A percentile compares a stretch with the other conserved stretches of the same genome.
These are phyloP conservation scores for Acropora tenuis DNA, from an alignment of 64 coral and sea anemone species.

Conservation along the genomic window DNA sequence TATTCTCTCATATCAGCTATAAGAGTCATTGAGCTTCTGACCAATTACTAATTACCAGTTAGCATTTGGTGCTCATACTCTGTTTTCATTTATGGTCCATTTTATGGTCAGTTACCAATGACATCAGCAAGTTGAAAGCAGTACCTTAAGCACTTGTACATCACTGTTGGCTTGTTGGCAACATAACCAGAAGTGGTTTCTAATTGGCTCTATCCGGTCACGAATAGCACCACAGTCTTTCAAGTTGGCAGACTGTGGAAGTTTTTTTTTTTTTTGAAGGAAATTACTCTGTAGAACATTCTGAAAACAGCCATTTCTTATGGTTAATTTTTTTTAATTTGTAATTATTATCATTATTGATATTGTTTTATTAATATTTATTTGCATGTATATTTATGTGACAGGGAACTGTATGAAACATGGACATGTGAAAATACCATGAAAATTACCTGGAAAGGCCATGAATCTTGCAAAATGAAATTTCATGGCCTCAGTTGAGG, in stretches of 20 bases:
- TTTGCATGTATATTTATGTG: background rate
- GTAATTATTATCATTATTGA: background rate
- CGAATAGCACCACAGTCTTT: background rate
- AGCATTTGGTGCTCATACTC: background rate
- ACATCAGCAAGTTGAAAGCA: background rate
- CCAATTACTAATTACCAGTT: background rate
- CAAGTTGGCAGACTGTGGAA: background rate
- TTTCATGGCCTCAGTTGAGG: conserved; percentile 26
- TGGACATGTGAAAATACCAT: conserved; percentile 34
- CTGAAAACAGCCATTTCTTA: background rate
- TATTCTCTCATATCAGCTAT: background rate
- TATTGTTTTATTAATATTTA: background rate
- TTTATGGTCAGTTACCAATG: background rate
- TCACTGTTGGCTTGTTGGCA: background rate
- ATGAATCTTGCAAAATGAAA: conserved; percentile 23
- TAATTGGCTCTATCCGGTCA: background rate
- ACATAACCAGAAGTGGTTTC: background rate
- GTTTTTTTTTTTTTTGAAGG: background rate
- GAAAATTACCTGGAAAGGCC: conserved; percentile 29
- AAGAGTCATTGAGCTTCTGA: background rate
- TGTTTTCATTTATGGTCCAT: background rate
- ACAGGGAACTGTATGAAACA: conserved; percentile 13
- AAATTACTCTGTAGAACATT: background rate
- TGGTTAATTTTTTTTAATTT: background rate
- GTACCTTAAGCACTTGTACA: background rate